A percentile compares a stretch with the other conserved stretches of the same genome.
phyloP scores from a whole-genome alignment of 92 coral and sea anemone species.

The Phymanthus crucifer region DNA sequence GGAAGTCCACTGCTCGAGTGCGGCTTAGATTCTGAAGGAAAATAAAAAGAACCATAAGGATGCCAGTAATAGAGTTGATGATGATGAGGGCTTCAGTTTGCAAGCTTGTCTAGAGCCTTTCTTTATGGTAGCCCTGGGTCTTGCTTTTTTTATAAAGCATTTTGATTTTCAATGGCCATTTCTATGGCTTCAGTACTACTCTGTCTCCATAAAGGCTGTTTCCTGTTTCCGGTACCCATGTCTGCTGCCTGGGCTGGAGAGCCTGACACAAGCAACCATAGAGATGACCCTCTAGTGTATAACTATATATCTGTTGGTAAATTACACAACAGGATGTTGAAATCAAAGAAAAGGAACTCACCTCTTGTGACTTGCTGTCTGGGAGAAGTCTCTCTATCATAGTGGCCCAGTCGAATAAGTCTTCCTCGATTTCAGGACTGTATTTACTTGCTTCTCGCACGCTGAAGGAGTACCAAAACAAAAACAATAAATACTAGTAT shows the following conservation, averaged over 20 bases:
- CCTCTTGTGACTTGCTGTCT: constrained; percentile 80
- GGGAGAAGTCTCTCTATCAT: constrained; percentile 79
- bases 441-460: constrained; percentile 59
- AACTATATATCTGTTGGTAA: too few relatives aligned
- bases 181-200: not conserved
- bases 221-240: not conserved
- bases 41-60: not conserved
- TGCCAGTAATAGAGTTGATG: not conserved
- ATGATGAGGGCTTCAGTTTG: not conserved
- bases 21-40: constrained; percentile 58
- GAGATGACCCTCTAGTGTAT: too few relatives aligned
- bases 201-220: not conserved
- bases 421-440: constrained; percentile 50
- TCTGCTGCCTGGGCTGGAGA: not conserved
- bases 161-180: not conserved
- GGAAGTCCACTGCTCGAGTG: constrained; percentile 82
- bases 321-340: too few relatives aligned
- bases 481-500: not conserved
- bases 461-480: constrained; percentile 56
- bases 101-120: not conserved
- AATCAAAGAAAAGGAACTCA: constrained; percentile 17
- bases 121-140: not conserved
- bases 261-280: too few relatives aligned
- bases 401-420: constrained; percentile 55
- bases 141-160: not conserved